Evolutionary conservation across 2,797 vertebrate species (phyloP).

Genomic region (Clarias laeviceps): DNA sequence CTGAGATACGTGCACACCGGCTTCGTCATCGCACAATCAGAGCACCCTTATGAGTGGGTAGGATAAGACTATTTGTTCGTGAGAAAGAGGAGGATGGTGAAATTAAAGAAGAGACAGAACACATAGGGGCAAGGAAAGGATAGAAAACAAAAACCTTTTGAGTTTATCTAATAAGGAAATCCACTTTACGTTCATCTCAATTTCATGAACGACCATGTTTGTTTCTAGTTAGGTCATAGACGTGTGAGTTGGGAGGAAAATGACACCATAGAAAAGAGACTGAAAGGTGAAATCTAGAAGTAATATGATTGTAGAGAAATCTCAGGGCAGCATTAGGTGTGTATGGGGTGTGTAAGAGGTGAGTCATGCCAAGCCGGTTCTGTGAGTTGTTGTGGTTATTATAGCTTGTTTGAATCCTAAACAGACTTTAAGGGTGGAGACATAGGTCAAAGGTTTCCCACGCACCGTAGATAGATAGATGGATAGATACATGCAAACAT

Average conservation of each 20-base stretch:
- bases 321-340: conserved; percentile 7
- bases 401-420: conserved; percentile 59
- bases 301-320: conserved; percentile 29
- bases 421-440: conserved; percentile 62
- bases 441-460: conserved; percentile 65
- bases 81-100: neutral
- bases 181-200: too few relatives aligned
- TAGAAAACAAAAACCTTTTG: neutral
- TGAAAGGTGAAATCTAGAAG: neutral
- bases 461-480: neutral
- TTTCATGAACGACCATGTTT: neutral
- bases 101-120: neutral
- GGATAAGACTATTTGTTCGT: neutral
- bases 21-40: neutral
- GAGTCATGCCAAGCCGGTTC: conserved; percentile 67
- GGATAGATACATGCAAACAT: conserved; percentile 25
- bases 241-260: neutral
- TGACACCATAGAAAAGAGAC: neutral
- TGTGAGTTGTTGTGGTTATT: conserved; percentile 59
- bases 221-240: too few relatives aligned
- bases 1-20: neutral
- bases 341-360: conserved; percentile 35
- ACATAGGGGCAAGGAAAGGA: too few relatives aligned
- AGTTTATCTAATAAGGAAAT: neutral
- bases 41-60: neutral